Evolutionary conservation across 2,888 invertebrate genomes (phyloP), one percentile per base, ranked within the genome.

Genomic region (Cenopis cana): DNA sequence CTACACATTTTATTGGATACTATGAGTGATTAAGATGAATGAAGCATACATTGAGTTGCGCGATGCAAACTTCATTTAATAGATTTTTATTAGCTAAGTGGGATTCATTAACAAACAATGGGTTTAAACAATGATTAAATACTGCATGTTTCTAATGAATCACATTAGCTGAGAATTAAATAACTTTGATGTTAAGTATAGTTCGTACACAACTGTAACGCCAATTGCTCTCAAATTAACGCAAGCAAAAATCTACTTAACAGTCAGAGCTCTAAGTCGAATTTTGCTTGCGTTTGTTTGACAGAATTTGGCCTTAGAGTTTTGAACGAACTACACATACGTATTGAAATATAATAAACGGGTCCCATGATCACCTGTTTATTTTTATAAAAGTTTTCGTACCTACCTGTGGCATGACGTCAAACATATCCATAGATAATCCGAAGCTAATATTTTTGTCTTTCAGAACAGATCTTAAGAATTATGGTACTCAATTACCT

Each of bases 301-400:
- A n/a, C n/a, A n/a, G n/a, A n/a, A n/a, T n/a, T n/a, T n/a, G n/a
- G n/a, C n/a, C n/a, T n/a, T n/a, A n/a, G n/a, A n/a, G n/a, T n/a
- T n/a, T n/a, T n/a, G n/a, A n/a, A n/a, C n/a, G n/a, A n/a, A n/a
- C n/a, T n/a, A n/a, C n/a, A n/a, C n/a, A n/a, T n/a, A n/a, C n/a
- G n/a, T n/a, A n/a, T n/a, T n/a, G n/a, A n/a, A n/a, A n/a, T n/a
- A n/a, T n/a, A n/a, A n/a, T n/a, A n/a, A n/a, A n/a, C n/a, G n/a
- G n/a, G n/a, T n/a, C n/a, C n/a, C n/a, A 67, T 50, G 12, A 67
- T 74, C 76, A 73, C 77, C 74, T 68, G 60, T 69, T 73, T 69
- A 65, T 57, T 49, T 60, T 65, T n/a, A 46, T 46, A 46, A 46
- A 46, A 8, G 12, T n/a, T 41, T 0, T 8, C 46, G 46, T 46